Evolutionary conservation across 2,797 vertebrate genomes (phyloP).

Genomic region (Rhabdomys pumilio): DNA sequence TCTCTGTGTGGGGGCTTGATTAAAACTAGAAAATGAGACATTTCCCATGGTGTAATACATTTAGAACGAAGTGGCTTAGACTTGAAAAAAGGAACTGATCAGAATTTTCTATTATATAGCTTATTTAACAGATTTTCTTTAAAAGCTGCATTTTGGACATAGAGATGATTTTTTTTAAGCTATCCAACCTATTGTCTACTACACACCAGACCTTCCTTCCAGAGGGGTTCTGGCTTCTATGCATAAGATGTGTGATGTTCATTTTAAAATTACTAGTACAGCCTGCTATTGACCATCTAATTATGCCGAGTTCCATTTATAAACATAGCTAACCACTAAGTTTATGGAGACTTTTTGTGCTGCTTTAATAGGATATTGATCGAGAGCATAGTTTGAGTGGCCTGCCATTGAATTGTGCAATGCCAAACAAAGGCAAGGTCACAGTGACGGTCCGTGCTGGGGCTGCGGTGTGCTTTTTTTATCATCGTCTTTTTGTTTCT

Average conservation of each 20-base stretch:
- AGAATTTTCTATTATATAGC: slow-evolving; percentile 83
- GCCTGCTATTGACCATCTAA: slow-evolving; percentile 94
- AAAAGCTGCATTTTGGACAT: slow-evolving; percentile 72
- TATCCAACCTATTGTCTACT: slow-evolving; percentile 80
- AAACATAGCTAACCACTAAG: slow-evolving; percentile 94
- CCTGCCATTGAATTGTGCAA: slow-evolving; percentile 97
- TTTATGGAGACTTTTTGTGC: slow-evolving; percentile 95
- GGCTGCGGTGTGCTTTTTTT: slow-evolving; percentile 89
- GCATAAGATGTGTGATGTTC: slow-evolving; percentile 89
- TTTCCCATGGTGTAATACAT: slow-evolving; percentile 79
- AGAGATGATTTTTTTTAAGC: slow-evolving; percentile 42
- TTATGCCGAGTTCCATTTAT: slow-evolving; percentile 96
- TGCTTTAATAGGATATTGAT: slow-evolving; percentile 99
- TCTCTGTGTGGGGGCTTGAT: slow-evolving; percentile 78
- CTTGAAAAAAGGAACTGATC: slow-evolving; percentile 76
- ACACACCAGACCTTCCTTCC: slow-evolving; percentile 52
- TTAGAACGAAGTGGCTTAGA: slow-evolving; percentile 82
- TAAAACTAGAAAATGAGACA: slow-evolving; percentile 84
- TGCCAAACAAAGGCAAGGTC: slow-evolving; percentile 98
- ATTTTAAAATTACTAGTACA: slow-evolving; percentile 93
- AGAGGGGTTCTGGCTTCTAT: slow-evolving; percentile 82
- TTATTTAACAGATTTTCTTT: slow-evolving; percentile 69
- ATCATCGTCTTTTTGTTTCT: slow-evolving; percentile 88
- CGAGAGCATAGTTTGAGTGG: slow-evolving; percentile 97
- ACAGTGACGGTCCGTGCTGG: slow-evolving; percentile 89